Evolutionary conservation across 2,797 vertebrate genomes (phyloP).

Genomic region (Melanotaenia parkinsoni): DNA sequence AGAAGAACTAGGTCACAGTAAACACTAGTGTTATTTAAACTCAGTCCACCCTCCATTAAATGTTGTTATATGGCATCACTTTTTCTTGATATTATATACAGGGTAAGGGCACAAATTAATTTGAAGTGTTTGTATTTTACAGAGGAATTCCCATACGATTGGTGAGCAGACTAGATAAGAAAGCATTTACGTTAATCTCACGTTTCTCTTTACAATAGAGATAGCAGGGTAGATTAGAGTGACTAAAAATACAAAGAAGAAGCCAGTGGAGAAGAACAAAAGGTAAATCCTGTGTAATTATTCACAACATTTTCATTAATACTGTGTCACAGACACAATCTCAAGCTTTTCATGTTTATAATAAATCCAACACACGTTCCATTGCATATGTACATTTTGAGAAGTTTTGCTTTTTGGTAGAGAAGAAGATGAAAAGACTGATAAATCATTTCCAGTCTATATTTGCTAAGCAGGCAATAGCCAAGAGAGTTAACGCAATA

Average conservation of each 20-base stretch:
- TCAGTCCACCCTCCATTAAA: constrained; percentile 23
- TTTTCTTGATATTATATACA: not conserved
- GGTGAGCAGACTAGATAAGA: constrained; percentile 38
- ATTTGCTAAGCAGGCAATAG: constrained; percentile 21
- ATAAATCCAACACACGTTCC: constrained; percentile 27
- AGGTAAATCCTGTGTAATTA: constrained; percentile 30
- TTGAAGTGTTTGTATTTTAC: constrained; percentile 22
- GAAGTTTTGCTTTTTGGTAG: constrained; percentile 25
- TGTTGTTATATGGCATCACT: not conserved
- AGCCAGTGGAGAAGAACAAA: constrained; percentile 38
- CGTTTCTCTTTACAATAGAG: constrained; percentile 36
- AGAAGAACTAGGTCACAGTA: constrained; percentile 76
- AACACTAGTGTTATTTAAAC: constrained; percentile 65
- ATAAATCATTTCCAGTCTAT: constrained; percentile 9
- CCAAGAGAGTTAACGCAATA: constrained; percentile 19
- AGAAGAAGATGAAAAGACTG: constrained; percentile 22
- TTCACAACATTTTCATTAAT: constrained; percentile 39
- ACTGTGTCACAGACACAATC: constrained; percentile 36
- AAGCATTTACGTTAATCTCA: constrained; percentile 26
- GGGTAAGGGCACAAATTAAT: constrained; percentile 5
- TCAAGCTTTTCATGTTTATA: constrained; percentile 27
- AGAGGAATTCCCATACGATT: constrained; percentile 41
- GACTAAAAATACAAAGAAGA: constrained; percentile 25
- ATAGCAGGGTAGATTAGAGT: constrained; percentile 28
- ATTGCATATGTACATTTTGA: constrained; percentile 11